Evolutionary conservation across 2,888 invertebrate species (phyloP).

Genomic region (Neoascia interrupta): DNA sequence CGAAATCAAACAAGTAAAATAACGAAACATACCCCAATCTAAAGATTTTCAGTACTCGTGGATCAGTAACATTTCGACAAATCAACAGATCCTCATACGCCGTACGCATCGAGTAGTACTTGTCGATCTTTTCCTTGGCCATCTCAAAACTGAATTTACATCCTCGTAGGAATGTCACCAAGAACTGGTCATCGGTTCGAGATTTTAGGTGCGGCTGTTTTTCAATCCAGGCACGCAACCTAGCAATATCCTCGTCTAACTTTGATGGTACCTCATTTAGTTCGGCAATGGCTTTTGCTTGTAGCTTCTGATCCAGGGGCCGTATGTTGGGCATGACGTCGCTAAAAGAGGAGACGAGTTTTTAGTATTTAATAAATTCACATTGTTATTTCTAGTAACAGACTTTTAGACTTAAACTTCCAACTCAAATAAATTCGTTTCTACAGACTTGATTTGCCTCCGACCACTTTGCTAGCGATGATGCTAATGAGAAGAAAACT

Average conservation of each 20-base stretch:
- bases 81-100: constrained; percentile 82
- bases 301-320: constrained; percentile 72
- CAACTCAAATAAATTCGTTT: too few relatives aligned
- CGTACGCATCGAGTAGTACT: constrained; percentile 81
- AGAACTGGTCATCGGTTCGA: constrained; percentile 79
- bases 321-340: constrained; percentile 73
- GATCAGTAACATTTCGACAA: constrained; percentile 74
- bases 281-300: constrained; percentile 78
- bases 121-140: constrained; percentile 81
- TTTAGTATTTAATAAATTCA: too few relatives aligned
- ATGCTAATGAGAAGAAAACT: too few relatives aligned
- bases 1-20: too few relatives aligned
- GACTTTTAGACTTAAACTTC: too few relatives aligned
- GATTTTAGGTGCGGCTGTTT: constrained; percentile 80
- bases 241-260: constrained; percentile 75
- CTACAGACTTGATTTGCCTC: too few relatives aligned
- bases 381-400: too few relatives aligned
- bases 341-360: too few relatives aligned
- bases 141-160: constrained; percentile 81
- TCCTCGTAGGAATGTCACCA: constrained; percentile 81
- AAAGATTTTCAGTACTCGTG: constrained; percentile 72
- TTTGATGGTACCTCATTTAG: constrained; percentile 80
- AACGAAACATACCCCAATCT: constrained; percentile 75
- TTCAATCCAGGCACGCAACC: constrained; percentile 80
- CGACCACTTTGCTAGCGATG: too few relatives aligned